phyloP scores from a whole-genome alignment of 2,113 vertebrate species.

The Podarcis cretensis region DNA sequence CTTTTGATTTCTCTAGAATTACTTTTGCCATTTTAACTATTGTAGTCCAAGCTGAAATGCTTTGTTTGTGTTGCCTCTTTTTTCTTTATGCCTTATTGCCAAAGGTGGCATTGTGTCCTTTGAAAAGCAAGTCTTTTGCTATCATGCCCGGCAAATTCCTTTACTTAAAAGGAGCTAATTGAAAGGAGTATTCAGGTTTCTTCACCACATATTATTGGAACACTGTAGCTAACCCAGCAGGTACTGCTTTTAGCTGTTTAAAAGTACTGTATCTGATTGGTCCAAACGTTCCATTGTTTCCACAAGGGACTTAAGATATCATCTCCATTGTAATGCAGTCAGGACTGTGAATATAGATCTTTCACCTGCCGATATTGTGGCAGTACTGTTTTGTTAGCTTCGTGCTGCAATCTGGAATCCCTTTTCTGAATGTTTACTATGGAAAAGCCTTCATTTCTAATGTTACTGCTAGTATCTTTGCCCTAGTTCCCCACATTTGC shows the following conservation, averaged over 20 bases:
- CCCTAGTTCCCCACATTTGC: not conserved
- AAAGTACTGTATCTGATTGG: not conserved
- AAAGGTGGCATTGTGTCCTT: not conserved
- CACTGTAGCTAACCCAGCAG: not conserved
- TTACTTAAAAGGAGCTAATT: not conserved
- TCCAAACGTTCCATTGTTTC: constrained; percentile 10
- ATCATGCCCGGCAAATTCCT: not conserved
- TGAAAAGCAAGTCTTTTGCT: not conserved
- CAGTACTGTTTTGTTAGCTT: constrained; percentile 9
- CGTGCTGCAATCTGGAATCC: not conserved
- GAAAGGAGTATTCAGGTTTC: not conserved
- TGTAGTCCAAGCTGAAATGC: not conserved
- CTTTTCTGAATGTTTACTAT: constrained; percentile 4
- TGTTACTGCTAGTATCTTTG: not conserved
- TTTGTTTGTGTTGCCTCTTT: not conserved
- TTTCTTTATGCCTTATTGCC: not conserved
- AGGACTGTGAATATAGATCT: not conserved
- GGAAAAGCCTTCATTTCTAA: not conserved
- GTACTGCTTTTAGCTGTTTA: constrained; percentile 18
- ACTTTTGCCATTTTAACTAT: not conserved
- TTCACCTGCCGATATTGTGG: rapidly evolving
- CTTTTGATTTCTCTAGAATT: not conserved
- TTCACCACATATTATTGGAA: not conserved
- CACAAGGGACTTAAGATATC: not conserved
- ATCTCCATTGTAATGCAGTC: not conserved